A percentile compares a stretch with the other conserved stretches of the same genome.
phyloP scores from a whole-genome alignment of 2,888 invertebrate species.

The Toxonevra muliebris region DNA sequence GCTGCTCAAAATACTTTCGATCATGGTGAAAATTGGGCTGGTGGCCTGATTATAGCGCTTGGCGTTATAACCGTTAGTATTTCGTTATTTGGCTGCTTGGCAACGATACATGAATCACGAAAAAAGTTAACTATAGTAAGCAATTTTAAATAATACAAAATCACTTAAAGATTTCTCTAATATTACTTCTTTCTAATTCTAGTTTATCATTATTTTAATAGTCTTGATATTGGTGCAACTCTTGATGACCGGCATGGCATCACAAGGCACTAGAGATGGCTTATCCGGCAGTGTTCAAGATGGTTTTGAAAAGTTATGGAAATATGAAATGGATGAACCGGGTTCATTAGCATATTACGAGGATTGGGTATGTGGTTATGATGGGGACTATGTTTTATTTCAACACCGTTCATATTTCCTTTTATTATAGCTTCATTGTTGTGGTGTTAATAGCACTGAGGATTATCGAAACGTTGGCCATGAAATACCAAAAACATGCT shows the following conservation, averaged over 20 bases:
- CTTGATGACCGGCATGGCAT: conserved; percentile 57
- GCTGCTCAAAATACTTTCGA: conserved; percentile 50
- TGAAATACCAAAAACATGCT: conserved; percentile 51
- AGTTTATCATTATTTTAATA: conserved; percentile 50
- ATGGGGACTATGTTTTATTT: background rate
- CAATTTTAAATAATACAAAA: background rate
- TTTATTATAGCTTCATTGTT: conserved; percentile 48
- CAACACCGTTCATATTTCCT: background rate
- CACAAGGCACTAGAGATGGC: conserved; percentile 56
- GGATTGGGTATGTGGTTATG: conserved; percentile 45
- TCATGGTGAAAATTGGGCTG: conserved; percentile 57
- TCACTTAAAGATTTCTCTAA: background rate
- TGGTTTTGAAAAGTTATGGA: conserved; percentile 55
- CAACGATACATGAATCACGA: conserved; percentile 54
- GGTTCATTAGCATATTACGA: conserved; percentile 57
- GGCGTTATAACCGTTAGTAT: conserved; percentile 51
- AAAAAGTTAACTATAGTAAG: conserved; percentile 50
- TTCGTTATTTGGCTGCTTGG: conserved; percentile 55
- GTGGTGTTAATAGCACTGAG: conserved; percentile 53
- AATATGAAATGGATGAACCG: conserved; percentile 47
- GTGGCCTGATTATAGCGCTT: conserved; percentile 54
- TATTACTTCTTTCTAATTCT: conserved; percentile 1
- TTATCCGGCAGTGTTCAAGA: conserved; percentile 54
- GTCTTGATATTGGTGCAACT: conserved; percentile 52
- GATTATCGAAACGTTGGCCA: conserved; percentile 54